Evolutionary conservation across 2,113 vertebrate genomes (phyloP).

Genomic region (Pygathrix nemaeus): DNA sequence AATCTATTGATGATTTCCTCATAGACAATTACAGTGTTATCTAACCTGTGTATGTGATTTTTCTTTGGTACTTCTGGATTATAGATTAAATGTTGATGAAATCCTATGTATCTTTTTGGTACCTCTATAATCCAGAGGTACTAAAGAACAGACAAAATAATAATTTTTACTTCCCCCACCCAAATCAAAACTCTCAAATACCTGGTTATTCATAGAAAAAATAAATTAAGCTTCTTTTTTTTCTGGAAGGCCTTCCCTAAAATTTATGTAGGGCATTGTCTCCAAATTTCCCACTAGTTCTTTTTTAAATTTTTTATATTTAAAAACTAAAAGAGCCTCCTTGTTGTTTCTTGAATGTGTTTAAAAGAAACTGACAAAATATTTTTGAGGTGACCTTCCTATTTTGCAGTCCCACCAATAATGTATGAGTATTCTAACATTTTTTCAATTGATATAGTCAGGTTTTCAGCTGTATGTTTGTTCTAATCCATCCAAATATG

Average conservation of each 20-base stretch:
- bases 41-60: background rate
- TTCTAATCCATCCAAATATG: background rate
- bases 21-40: background rate
- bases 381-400: background rate
- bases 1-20: background rate
- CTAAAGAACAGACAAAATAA: background rate
- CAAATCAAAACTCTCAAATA: background rate
- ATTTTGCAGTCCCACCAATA: background rate
- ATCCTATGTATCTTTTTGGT: too few species aligned
- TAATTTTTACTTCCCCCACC: accelerated
- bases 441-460: background rate
- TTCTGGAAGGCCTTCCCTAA: background rate
- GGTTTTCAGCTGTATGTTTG: background rate
- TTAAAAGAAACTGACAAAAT: background rate
- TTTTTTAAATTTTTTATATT: background rate
- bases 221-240: background rate
- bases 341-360: background rate
- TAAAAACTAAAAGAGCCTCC: background rate
- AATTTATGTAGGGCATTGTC: background rate
- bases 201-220: background rate
- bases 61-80: too few species aligned
- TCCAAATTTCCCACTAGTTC: background rate
- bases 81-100: too few species aligned
- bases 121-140: background rate
- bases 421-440: background rate